Conservation (phyloP, 92 coral and sea anemone species). For the Siderastrea radians region DNA sequence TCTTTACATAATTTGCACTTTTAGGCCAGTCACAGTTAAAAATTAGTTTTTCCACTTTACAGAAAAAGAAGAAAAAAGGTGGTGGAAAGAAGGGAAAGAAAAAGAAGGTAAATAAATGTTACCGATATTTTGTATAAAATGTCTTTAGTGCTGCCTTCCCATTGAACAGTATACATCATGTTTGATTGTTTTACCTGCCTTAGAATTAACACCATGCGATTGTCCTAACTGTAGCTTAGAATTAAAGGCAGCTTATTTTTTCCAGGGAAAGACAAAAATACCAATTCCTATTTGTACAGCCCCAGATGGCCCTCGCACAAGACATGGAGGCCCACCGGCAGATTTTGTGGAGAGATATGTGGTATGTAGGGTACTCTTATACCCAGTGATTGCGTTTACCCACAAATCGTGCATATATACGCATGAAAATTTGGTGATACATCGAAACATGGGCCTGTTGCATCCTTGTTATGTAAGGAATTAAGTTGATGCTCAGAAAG, state of each 20-base stretch:
- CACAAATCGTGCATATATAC: no score
- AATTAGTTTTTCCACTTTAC: neutral
- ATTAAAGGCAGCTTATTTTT: neutral
- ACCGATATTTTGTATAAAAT: neutral
- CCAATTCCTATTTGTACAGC: slow-evolving; percentile 99
- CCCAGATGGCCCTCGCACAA: slow-evolving; percentile 96
- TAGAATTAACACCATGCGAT: neutral
- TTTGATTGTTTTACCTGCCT: neutral
- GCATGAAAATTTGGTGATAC: no score
- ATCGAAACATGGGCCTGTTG: no score
- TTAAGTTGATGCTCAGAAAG: no score
- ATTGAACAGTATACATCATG: no score
- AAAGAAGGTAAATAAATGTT: slow-evolving; percentile 79
- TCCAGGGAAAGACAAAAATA: slow-evolving; percentile 95
- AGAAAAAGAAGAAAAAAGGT: slow-evolving; percentile 96
- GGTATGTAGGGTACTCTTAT: slow-evolving; percentile 60
- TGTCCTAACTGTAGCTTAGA: neutral
- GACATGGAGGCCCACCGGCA: slow-evolving; percentile 96
- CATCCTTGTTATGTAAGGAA: no score
- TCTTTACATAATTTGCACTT: neutral
- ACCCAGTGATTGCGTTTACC: no score
- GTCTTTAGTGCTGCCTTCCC: neutral
- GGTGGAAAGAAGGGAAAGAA: slow-evolving; percentile 98
- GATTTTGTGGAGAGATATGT: slow-evolving; percentile 93
- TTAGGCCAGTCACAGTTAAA: no score